Evolutionary conservation across 2,797 vertebrate species (phyloP).

Genomic region (Halcyon leucocephala): DNA sequence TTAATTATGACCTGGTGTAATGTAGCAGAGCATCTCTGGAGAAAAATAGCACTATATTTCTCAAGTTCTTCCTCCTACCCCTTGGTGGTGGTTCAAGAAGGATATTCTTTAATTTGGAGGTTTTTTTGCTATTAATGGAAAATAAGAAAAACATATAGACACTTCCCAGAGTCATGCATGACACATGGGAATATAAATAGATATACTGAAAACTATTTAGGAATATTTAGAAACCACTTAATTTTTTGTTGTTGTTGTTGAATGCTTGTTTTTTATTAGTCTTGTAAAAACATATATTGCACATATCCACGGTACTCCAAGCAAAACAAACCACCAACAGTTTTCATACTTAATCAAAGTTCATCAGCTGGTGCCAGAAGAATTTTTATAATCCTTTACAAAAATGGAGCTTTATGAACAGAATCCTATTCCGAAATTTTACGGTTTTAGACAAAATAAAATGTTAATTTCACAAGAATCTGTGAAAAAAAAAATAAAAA

Average conservation of each 20-base stretch:
- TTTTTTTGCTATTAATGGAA: not conserved
- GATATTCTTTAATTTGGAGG: not conserved
- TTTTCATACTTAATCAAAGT: not conserved
- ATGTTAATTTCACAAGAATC: not conserved
- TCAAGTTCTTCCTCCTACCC: not conserved
- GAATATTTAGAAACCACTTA: not conserved
- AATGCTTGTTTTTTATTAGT: not conserved
- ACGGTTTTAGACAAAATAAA: not conserved
- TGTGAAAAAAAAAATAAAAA: not conserved
- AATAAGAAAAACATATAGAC: not conserved
- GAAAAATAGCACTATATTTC: not conserved
- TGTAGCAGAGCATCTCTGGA: conserved; percentile 24
- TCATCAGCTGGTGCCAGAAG: not conserved
- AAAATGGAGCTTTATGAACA: not conserved
- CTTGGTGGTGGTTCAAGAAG: not conserved
- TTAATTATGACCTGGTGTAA: conserved; percentile 64
- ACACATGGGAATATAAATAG: not conserved
- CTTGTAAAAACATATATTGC: not conserved
- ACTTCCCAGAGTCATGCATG: not conserved
- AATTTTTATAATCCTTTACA: not conserved
- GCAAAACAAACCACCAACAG: not conserved
- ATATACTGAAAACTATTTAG: not conserved
- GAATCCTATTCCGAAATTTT: not conserved
- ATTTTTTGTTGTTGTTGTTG: not conserved
- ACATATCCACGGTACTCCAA: not conserved